A percentile compares a stretch with the other conserved stretches of the same genome.
Conservation (phyloP, 2,888 invertebrate genomes). For the Leucoptera coffeella region DNA sequence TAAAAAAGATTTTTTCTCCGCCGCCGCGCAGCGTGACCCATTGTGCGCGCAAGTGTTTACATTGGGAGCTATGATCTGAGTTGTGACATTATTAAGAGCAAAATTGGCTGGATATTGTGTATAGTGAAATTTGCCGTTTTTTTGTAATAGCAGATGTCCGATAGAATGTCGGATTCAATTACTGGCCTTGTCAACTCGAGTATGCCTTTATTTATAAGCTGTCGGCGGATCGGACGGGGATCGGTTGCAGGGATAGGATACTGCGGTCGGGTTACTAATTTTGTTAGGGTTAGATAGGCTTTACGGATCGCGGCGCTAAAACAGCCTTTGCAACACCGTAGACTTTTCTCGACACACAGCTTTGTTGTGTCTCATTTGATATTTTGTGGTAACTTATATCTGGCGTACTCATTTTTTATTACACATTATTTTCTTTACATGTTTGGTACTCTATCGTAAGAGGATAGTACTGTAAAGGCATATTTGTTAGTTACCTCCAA, state of each 20-base stretch:
- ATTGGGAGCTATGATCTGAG: conserved; percentile 15
- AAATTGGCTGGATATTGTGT: conserved; percentile 26
- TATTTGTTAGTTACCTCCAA: too few species aligned
- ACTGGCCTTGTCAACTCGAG: conserved; percentile 26
- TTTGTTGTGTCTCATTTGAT: too few species aligned
- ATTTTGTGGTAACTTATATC: too few species aligned
- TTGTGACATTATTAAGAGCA: conserved; percentile 43
- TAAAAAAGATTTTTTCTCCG: conserved; percentile 16
- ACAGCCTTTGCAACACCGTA: too few species aligned
- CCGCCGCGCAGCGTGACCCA: conserved; percentile 8
- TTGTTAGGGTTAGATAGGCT: too few species aligned
- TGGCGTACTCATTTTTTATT: too few species aligned
- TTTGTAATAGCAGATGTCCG: conserved; percentile 34
- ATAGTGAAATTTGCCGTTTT: conserved; percentile 16
- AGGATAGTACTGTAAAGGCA: too few species aligned
- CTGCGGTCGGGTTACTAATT: conserved; percentile 10
- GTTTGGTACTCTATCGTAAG: too few species aligned
- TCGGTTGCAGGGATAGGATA: conserved; percentile 7
- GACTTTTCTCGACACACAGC: too few species aligned
- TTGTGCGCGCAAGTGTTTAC: conserved; percentile 34
- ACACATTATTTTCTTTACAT: too few species aligned
- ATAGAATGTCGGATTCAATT: conserved; percentile 31
- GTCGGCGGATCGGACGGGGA: too few species aligned
- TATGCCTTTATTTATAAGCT: conserved; percentile 39
- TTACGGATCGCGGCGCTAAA: too few species aligned